A percentile compares a stretch with the other conserved stretches of the same genome.
Evolutionary conservation across 2,888 invertebrate species (phyloP).

Genomic region (Rhodophaea formosa): DNA sequence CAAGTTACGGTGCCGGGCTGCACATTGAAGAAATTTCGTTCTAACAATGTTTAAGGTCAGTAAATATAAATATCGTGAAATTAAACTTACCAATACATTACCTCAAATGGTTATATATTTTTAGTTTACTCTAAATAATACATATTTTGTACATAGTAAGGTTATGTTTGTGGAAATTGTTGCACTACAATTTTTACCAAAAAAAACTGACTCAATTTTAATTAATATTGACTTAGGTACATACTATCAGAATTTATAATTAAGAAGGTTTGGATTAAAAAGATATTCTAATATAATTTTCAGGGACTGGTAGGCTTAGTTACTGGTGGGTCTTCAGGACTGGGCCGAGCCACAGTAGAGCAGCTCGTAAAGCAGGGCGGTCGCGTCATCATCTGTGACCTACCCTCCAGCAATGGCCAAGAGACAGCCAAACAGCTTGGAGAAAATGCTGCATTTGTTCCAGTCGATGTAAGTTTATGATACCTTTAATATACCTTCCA

Average conservation of each 20-base stretch:
- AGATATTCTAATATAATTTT: constrained; percentile 21
- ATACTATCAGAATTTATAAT: no score
- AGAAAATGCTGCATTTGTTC: constrained; percentile 88
- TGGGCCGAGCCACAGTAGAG: constrained; percentile 94
- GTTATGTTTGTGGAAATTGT: no score
- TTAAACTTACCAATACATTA: no score
- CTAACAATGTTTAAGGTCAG: constrained; percentile 14
- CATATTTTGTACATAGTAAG: no score
- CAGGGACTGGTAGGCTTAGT: constrained; percentile 93
- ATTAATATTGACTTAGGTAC: no score
- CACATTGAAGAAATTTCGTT: background rate
- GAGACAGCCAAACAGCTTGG: constrained; percentile 89
- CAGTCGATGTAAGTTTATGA: constrained; percentile 87
- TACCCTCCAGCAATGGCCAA: constrained; percentile 90
- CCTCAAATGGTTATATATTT: no score
- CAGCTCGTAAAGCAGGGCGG: constrained; percentile 91
- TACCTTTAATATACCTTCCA: no score
- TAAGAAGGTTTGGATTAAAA: no score
- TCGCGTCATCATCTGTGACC: constrained; percentile 93
- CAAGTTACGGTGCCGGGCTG: background rate
- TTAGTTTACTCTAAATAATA: no score
- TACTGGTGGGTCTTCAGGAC: constrained; percentile 97
- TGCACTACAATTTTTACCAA: no score
- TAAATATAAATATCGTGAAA: background rate
- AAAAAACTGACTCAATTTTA: no score